These are phyloP conservation scores for Epizoanthus illoricatus DNA, from an alignment of 92 coral and sea anemone genomes.

Conservation along the genomic window DNA sequence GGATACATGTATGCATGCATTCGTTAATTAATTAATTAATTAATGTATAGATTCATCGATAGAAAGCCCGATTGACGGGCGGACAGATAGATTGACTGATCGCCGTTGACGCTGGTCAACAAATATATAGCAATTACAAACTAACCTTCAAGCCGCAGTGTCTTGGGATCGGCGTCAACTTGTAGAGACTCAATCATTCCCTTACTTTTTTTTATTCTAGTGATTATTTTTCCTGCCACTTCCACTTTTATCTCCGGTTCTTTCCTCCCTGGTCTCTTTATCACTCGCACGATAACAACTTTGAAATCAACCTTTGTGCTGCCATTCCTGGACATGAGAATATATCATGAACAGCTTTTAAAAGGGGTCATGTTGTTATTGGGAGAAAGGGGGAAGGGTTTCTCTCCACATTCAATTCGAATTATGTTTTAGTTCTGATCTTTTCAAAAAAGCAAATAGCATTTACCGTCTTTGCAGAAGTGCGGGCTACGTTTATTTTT, in stretches of 20 bases:
- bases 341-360: background rate
- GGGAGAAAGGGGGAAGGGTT: background rate
- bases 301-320: constrained; percentile 30
- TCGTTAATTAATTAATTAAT: no score
- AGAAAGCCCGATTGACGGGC: background rate
- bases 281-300: constrained; percentile 25
- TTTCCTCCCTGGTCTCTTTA: constrained; percentile 16
- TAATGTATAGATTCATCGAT: no score
- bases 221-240: constrained; percentile 21
- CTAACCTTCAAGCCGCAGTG: constrained; percentile 4
- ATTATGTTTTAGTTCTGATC: background rate
- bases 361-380: background rate
- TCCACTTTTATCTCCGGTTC: constrained; percentile 30
- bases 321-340: constrained; percentile 1
- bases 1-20: no score
- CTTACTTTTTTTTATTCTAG: background rate
- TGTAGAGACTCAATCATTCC: constrained; percentile 14
- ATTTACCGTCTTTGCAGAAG: background rate
- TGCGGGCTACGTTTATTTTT: no score
- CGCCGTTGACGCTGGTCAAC: background rate
- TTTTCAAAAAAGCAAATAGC: background rate
- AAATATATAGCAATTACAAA: background rate
- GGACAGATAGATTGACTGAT: constrained; percentile 18
- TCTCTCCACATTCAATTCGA: background rate
- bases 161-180: constrained; percentile 24